phyloP scores from a whole-genome alignment of 1,140 invertebrate species.

The Cyclargus thomasi region DNA sequence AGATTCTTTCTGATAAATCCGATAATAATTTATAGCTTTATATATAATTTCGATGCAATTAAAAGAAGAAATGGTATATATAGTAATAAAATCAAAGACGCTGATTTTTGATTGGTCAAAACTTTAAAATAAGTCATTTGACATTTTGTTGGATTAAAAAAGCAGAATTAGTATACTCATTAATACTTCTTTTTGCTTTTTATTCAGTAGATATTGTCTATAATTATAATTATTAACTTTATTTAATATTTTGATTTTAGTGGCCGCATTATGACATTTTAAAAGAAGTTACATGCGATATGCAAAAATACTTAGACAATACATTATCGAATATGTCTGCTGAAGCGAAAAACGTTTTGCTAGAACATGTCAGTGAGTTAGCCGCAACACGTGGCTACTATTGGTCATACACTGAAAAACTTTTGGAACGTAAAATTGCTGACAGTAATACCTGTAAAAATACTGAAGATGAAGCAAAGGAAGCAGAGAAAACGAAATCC shows the following conservation, averaged over 20 bases:
- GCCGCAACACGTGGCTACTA: conserved; percentile 38
- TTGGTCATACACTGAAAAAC: conserved; percentile 39
- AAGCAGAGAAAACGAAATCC: background rate
- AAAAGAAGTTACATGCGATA: conserved; percentile 25
- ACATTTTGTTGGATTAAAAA: no score
- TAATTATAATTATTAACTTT: background rate
- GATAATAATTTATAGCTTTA: no score
- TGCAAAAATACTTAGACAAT: conserved; percentile 29
- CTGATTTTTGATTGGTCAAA: no score
- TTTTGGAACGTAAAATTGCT: conserved; percentile 25
- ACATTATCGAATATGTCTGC: conserved; percentile 26
- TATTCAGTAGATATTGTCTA: no score
- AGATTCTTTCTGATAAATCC: no score
- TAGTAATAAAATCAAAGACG: no score
- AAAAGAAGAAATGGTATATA: no score
- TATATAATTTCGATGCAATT: no score
- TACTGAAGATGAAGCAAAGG: background rate
- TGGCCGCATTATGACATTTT: conserved; percentile 40
- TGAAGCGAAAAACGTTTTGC: conserved; percentile 21
- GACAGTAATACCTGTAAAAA: background rate
- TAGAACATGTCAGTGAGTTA: conserved; percentile 11
- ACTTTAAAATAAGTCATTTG: no score
- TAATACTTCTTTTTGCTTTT: no score
- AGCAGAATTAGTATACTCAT: no score
- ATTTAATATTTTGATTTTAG: conserved; percentile 30